phyloP scores from a whole-genome alignment of 2,113 vertebrate species.

The Campylomormyrus tamandua region DNA sequence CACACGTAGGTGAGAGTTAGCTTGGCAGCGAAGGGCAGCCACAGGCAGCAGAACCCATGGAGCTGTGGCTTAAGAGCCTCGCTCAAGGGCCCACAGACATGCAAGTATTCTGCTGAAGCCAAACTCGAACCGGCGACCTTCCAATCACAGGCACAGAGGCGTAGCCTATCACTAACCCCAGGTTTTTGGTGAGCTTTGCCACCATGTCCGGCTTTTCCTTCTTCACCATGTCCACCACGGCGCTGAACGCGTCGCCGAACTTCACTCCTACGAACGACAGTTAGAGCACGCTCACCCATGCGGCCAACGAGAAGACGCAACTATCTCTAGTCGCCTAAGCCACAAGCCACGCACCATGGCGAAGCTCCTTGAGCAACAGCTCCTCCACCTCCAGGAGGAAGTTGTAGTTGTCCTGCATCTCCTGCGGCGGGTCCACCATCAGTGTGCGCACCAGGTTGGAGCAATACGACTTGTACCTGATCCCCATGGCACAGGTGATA shows the following conservation, averaged over 20 bases:
- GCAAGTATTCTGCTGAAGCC: neutral
- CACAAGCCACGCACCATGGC: constrained; percentile 64
- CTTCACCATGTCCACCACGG: constrained; percentile 79
- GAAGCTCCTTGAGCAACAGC: constrained; percentile 76
- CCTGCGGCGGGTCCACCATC: constrained; percentile 84
- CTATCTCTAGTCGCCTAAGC: neutral
- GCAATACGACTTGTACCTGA: constrained; percentile 94
- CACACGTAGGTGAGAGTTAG: neutral
- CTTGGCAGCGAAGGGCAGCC: neutral
- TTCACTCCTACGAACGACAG: constrained; percentile 61
- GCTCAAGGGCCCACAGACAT: neutral
- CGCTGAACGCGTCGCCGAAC: constrained; percentile 74
- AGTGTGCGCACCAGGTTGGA: constrained; percentile 89
- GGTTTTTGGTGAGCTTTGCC: constrained; percentile 81
- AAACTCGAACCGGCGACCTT: neutral
- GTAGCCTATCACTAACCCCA: constrained; percentile 61
- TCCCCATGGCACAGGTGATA: constrained; percentile 91
- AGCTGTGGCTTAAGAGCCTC: neutral
- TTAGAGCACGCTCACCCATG: neutral
- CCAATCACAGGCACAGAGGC: neutral
- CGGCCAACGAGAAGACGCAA: neutral
- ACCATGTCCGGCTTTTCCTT: constrained; percentile 79
- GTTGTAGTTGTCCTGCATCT: constrained; percentile 88
- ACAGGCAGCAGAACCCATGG: neutral
- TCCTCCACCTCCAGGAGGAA: constrained; percentile 87